phyloP scores from a whole-genome alignment of 1,140 invertebrate species.

The Zaprionus africanus region DNA sequence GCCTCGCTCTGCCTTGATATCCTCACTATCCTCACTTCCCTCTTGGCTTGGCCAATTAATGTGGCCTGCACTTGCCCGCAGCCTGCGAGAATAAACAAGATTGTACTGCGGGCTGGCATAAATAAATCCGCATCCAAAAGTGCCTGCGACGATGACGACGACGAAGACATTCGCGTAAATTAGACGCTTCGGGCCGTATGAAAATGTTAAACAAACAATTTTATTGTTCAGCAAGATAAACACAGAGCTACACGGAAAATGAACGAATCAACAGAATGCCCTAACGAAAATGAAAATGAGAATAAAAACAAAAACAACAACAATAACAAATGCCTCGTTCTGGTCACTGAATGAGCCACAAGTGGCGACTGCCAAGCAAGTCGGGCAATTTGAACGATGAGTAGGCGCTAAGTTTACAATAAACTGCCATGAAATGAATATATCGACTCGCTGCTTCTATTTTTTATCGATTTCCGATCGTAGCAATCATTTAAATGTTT shows the following conservation, averaged over 20 bases:
- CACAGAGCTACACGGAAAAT: slow-evolving; percentile 26
- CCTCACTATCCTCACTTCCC: too few species aligned
- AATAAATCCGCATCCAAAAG: slow-evolving; percentile 54
- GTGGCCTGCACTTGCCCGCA: slow-evolving; percentile 57
- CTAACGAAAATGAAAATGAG: neutral
- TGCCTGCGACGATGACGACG: slow-evolving; percentile 42
- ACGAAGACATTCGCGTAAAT: slow-evolving; percentile 60
- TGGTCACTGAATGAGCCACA: slow-evolving; percentile 50
- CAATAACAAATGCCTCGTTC: neutral
- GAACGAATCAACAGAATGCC: slow-evolving; percentile 48
- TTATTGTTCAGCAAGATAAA: slow-evolving; percentile 66
- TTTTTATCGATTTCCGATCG: slow-evolving; percentile 19
- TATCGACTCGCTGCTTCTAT: neutral
- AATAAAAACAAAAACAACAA: neutral
- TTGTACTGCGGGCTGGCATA: neutral
- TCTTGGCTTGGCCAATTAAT: slow-evolving; percentile 53
- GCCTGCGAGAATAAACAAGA: slow-evolving; percentile 32
- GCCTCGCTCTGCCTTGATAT: too few species aligned
- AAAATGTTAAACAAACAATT: slow-evolving; percentile 70
- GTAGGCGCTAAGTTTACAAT: slow-evolving; percentile 21
- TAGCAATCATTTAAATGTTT: slow-evolving; percentile 39
- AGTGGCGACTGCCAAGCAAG: slow-evolving; percentile 53
- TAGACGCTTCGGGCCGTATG: slow-evolving; percentile 50
- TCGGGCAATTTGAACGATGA: neutral
- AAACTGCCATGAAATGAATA: slow-evolving; percentile 33